Evolutionary conservation across 2,888 invertebrate species (phyloP).

Genomic region (Sarcophaga subvicina): DNA sequence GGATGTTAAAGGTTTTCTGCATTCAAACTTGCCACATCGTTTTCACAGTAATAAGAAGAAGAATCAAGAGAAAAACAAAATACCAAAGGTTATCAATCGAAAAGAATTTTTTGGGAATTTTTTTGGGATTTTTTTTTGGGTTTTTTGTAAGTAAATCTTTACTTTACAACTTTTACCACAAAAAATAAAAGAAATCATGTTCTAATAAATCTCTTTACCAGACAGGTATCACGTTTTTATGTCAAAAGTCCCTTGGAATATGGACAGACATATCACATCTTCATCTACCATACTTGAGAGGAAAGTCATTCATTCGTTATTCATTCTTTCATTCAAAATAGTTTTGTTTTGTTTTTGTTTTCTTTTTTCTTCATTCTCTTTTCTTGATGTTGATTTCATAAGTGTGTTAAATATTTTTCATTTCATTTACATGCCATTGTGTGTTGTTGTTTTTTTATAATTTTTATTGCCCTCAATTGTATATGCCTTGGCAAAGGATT

Average conservation of each 20-base stretch:
- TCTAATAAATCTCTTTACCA: conserved; percentile 58
- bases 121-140: conserved; percentile 29
- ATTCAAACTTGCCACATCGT: not conserved
- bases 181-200: conserved; percentile 31
- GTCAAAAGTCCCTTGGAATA: not conserved
- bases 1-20: not conserved
- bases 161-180: conserved; percentile 49
- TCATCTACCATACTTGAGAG: conserved; percentile 1
- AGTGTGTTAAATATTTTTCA: not conserved
- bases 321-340: conserved; percentile 26
- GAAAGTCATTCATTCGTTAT: conserved; percentile 44
- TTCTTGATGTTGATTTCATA: not conserved
- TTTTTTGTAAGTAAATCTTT: conserved; percentile 48
- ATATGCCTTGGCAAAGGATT: conserved; percentile 45
- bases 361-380: conserved; percentile 1
- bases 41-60: not conserved
- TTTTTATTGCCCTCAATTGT: conserved; percentile 60
- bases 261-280: not conserved
- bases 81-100: conserved; percentile 67
- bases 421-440: conserved; percentile 1
- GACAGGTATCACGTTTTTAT: conserved; percentile 66
- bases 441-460: conserved; percentile 28
- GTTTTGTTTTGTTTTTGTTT: not conserved
- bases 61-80: conserved; percentile 29
- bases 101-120: conserved; percentile 31